These are phyloP conservation scores for Noctua pronuba DNA, from an alignment of 2,888 invertebrate species.

Conservation along the genomic window DNA sequence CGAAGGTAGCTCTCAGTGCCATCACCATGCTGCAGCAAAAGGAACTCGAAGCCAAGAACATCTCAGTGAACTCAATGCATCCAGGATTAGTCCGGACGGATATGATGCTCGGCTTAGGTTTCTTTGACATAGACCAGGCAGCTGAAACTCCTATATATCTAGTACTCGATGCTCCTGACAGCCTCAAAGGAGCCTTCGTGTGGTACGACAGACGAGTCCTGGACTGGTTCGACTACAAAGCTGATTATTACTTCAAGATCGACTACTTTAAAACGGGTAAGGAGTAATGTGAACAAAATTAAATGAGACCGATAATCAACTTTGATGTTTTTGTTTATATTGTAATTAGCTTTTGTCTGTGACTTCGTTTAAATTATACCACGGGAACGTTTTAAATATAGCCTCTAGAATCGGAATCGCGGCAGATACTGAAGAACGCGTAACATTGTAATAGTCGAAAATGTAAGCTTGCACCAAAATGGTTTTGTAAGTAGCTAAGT, in stretches of 20 bases:
- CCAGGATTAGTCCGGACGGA: constrained; percentile 95
- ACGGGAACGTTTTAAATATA: not conserved
- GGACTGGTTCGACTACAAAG: constrained; percentile 89
- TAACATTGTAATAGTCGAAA: not conserved
- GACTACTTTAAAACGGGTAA: constrained; percentile 27
- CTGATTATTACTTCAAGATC: constrained; percentile 76
- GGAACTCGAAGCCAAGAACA: constrained; percentile 89
- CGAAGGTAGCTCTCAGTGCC: constrained; percentile 93
- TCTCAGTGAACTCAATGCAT: constrained; percentile 91
- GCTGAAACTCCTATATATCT: constrained; percentile 90
- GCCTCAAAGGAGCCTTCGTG: constrained; percentile 91
- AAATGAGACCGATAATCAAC: not conserved
- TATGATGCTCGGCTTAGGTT: constrained; percentile 92
- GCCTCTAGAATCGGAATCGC: not conserved
- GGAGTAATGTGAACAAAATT: not conserved
- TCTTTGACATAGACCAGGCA: constrained; percentile 88
- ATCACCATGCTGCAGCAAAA: constrained; percentile 92
- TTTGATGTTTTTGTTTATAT: not conserved
- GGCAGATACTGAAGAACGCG: not conserved
- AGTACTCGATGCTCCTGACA: constrained; percentile 87
- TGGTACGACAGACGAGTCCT: constrained; percentile 90
- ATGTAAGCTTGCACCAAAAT: not conserved
- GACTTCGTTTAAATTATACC: not conserved
- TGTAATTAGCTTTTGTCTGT: not conserved
- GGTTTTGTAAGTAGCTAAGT: not conserved